Percentiles rank a stretch among this genome's conserved stretches.
Evolutionary conservation across 2,797 vertebrate species (phyloP).

Genomic region (Micrastur ruficollis): DNA sequence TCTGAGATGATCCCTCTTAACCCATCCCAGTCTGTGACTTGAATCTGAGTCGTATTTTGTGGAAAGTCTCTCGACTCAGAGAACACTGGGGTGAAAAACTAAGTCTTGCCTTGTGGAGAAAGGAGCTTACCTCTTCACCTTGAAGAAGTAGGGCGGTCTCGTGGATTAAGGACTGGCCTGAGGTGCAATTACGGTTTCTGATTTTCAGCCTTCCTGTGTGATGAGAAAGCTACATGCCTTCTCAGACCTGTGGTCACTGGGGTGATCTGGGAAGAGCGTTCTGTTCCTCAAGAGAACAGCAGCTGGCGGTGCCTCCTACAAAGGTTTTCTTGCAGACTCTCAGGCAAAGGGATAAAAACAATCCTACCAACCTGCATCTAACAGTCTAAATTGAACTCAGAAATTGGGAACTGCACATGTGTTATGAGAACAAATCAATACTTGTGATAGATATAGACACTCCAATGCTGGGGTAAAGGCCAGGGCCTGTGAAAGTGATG

Average conservation of each 20-base stretch:
- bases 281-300: neutral
- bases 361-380: neutral
- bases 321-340: neutral
- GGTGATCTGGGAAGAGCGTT: neutral
- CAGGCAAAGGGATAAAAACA: neutral
- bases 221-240: neutral
- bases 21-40: neutral
- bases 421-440: neutral
- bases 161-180: neutral
- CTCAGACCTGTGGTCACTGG: rapidly evolving
- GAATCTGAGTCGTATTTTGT: neutral
- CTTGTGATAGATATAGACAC: neutral
- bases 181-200: neutral
- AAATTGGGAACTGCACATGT: rapidly evolving
- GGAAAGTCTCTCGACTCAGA: neutral
- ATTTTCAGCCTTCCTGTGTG: neutral
- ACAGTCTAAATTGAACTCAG: neutral
- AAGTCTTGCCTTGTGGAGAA: neutral
- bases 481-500: neutral
- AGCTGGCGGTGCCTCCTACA: neutral
- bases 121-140: neutral
- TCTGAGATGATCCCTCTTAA: neutral
- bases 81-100: neutral
- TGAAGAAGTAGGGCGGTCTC: neutral
- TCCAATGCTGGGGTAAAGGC: rapidly evolving